Evolutionary conservation across 2,797 vertebrate genomes (phyloP).

Genomic region (Sebastes diploproa): DNA sequence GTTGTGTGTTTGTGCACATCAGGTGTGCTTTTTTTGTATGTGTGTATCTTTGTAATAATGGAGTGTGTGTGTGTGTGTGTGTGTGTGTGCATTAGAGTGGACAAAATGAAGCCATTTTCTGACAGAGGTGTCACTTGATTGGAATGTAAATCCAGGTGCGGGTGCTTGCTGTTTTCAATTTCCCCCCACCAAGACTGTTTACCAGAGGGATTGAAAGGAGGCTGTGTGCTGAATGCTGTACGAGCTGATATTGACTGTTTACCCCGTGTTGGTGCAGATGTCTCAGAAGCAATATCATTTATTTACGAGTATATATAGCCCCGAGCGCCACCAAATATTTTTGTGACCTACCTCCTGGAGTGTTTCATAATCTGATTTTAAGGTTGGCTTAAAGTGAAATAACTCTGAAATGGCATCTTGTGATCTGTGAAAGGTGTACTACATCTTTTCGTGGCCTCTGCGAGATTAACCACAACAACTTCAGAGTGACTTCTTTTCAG

Average conservation of each 20-base stretch:
- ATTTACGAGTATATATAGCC: slow-evolving; percentile 40
- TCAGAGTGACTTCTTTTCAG: neutral
- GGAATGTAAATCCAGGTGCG: slow-evolving; percentile 65
- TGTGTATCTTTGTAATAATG: slow-evolving; percentile 24
- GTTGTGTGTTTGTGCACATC: slow-evolving; percentile 26
- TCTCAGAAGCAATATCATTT: slow-evolving; percentile 54
- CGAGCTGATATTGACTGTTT: slow-evolving; percentile 53
- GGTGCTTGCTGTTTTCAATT: slow-evolving; percentile 62
- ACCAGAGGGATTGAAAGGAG: slow-evolving; percentile 57
- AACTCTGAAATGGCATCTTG: slow-evolving; percentile 14
- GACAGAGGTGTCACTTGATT: slow-evolving; percentile 64
- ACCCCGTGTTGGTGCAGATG: slow-evolving; percentile 27
- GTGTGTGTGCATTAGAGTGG: neutral
- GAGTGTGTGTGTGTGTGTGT: neutral
- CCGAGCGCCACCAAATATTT: neutral
- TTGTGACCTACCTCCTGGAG: slow-evolving; percentile 14
- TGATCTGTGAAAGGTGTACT: neutral
- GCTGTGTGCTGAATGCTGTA: slow-evolving; percentile 46
- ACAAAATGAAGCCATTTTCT: slow-evolving; percentile 66
- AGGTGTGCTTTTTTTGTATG: slow-evolving; percentile 25
- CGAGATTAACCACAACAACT: neutral
- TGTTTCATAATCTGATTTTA: slow-evolving; percentile 15
- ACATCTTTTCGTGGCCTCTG: neutral
- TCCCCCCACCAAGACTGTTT: slow-evolving; percentile 53
- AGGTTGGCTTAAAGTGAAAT: slow-evolving; percentile 1